These are phyloP conservation scores for Doris montereyensis DNA, from an alignment of 2,888 invertebrate genomes.

Conservation along the genomic window DNA sequence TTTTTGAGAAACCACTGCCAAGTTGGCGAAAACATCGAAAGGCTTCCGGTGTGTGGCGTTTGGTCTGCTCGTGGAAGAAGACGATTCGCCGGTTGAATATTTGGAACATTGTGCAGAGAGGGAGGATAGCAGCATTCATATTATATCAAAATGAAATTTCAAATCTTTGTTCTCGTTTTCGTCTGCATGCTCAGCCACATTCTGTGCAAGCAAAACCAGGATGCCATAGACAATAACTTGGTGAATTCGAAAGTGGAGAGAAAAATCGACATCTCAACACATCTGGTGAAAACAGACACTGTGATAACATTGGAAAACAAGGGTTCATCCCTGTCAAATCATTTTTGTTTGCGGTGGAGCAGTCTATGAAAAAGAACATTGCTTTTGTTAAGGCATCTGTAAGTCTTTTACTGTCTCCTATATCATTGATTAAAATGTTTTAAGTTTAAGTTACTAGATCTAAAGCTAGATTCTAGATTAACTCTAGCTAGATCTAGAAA, in stretches of 20 bases:
- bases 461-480: no score
- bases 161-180: no score
- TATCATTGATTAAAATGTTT: no score
- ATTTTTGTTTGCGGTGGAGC: slow-evolving; percentile 83
- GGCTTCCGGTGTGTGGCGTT: no score
- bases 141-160: no score
- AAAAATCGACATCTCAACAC: slow-evolving; percentile 88
- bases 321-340: slow-evolving; percentile 82
- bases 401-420: no score
- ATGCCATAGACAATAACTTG: slow-evolving; percentile 63
- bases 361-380: slow-evolving; percentile 78
- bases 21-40: no score
- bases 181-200: slow-evolving; percentile 29
- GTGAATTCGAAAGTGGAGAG: slow-evolving; percentile 83
- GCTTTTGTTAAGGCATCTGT: slow-evolving; percentile 82
- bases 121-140: no score
- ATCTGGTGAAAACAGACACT: slow-evolving; percentile 87
- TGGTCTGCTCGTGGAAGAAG: slow-evolving; percentile 42
- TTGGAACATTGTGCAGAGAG: no score
- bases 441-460: no score
- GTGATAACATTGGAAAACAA: slow-evolving; percentile 89
- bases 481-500: no score
- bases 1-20: no score
- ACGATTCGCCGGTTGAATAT: slow-evolving; percentile 46
- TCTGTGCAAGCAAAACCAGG: slow-evolving; percentile 56